Evolutionary conservation across 2,888 invertebrate species (phyloP).

Genomic region (Vandiemenella viatica): DNA sequence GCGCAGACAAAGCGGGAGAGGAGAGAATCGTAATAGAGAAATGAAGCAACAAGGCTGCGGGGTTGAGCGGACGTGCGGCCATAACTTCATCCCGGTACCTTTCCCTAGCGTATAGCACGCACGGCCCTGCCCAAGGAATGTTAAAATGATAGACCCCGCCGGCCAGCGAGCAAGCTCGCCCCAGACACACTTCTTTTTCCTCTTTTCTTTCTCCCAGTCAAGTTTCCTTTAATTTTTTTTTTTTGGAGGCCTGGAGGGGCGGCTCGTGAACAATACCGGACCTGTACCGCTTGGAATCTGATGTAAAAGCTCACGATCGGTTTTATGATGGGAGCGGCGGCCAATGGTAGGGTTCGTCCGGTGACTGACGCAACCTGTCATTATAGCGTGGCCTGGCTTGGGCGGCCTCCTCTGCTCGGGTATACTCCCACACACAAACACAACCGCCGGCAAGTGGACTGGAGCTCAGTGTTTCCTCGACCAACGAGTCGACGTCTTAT

Average conservation of each 20-base stretch:
- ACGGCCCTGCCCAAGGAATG: neutral
- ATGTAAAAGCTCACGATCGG: neutral
- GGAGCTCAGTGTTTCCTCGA: no score
- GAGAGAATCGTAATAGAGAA: neutral
- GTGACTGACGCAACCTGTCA: neutral
- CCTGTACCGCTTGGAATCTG: neutral
- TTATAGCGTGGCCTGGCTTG: neutral
- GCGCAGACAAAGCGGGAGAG: no score
- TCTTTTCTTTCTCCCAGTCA: neutral
- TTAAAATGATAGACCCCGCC: neutral
- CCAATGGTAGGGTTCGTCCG: neutral
- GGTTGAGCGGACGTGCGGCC: no score
- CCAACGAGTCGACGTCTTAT: no score
- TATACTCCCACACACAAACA: neutral
- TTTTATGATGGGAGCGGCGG: neutral
- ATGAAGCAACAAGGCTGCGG: neutral
- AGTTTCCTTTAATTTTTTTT: no score
- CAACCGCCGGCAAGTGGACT: slow-evolving; percentile 4
- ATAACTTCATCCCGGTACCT: neutral
- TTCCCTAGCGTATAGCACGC: neutral
- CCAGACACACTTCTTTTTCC: neutral
- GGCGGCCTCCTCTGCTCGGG: neutral
- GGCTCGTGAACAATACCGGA: neutral
- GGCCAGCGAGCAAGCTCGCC: neutral
- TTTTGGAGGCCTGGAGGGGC: no score